Evolutionary conservation across 1,140 invertebrate genomes (phyloP).

Genomic region (Neodiprion virginianus): DNA sequence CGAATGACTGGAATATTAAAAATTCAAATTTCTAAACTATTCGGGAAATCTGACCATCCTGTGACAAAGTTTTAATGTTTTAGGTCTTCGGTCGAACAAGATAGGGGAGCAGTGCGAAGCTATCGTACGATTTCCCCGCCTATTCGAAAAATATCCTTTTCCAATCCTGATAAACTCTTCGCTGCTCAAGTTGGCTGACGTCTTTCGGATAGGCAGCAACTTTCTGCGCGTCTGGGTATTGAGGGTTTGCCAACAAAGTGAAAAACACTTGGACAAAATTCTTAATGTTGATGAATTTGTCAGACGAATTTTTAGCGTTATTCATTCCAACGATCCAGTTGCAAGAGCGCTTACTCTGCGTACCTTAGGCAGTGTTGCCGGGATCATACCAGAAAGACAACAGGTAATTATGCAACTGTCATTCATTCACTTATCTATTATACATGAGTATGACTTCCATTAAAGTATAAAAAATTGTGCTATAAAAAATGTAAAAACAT

Average conservation of each 20-base stretch:
- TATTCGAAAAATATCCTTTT: constrained; percentile 98
- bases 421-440: background rate
- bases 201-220: constrained; percentile 91
- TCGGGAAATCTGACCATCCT: background rate
- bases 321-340: constrained; percentile 96
- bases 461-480: too few relatives aligned
- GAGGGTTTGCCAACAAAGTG: constrained; percentile 92
- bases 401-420: constrained; percentile 59
- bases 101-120: constrained; percentile 96
- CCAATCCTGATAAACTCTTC: constrained; percentile 98
- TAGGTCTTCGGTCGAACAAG: constrained; percentile 85
- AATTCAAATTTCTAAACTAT: constrained; percentile 6
- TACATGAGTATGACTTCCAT: too few relatives aligned
- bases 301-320: constrained; percentile 90
- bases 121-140: constrained; percentile 90
- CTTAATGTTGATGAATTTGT: constrained; percentile 96
- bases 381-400: constrained; percentile 91
- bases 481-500: too few relatives aligned
- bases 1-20: background rate
- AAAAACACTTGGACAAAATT: constrained; percentile 96
- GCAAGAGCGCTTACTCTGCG: constrained; percentile 89
- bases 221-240: constrained; percentile 94
- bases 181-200: constrained; percentile 92
- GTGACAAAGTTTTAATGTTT: constrained; percentile 40
- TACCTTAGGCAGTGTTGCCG: constrained; percentile 89